A percentile compares a stretch with the other conserved stretches of the same genome.
Evolutionary conservation across 2,113 vertebrate genomes (phyloP).

Genomic region (Callaeas wilsoni): DNA sequence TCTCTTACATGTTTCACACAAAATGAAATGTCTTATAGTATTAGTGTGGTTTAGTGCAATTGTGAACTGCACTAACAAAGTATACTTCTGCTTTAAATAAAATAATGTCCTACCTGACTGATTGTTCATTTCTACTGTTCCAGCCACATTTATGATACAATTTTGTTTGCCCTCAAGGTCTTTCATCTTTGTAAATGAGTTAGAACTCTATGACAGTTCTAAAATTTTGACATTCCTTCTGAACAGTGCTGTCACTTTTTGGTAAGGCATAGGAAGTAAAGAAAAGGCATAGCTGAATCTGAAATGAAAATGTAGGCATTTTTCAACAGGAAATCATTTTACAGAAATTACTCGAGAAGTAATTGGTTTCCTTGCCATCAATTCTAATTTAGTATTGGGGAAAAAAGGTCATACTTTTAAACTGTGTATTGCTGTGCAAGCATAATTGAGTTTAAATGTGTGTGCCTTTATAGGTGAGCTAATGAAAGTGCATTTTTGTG

Average conservation of each 20-base stretch:
- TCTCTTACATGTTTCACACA: neutral
- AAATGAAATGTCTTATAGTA: neutral
- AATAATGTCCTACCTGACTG: neutral
- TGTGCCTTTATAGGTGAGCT: neutral
- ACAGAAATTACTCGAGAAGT: neutral
- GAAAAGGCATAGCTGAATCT: neutral
- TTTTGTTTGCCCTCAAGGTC: neutral
- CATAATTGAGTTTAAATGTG: neutral
- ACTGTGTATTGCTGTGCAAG: neutral
- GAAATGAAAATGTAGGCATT: neutral
- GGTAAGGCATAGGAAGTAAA: neutral
- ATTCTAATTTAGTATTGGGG: neutral
- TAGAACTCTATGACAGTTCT: neutral
- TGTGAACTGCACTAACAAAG: neutral
- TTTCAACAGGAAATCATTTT: neutral
- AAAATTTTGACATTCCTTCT: neutral
- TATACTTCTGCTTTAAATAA: conserved; percentile 4
- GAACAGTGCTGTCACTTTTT: neutral
- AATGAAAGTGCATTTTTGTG: neutral
- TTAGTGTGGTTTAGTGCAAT: neutral
- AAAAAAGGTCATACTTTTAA: neutral
- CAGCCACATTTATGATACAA: neutral
- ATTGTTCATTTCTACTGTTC: neutral
- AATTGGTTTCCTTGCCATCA: neutral
- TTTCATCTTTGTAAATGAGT: neutral